These are phyloP conservation scores for Sipha maydis DNA, from an alignment of 2,888 invertebrate genomes.

Conservation along the genomic window DNA sequence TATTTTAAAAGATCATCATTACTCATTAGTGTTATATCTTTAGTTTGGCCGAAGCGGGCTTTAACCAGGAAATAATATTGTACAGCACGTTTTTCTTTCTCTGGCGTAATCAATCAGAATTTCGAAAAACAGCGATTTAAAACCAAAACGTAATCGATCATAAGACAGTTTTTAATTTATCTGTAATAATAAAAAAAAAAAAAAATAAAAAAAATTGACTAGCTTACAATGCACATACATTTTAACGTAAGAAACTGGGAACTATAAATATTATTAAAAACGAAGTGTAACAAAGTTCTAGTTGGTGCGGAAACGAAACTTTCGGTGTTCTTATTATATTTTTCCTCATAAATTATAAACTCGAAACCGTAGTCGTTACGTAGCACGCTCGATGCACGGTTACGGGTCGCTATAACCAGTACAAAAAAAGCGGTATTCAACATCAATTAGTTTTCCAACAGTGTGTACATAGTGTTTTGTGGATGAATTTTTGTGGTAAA, in stretches of 20 bases:
- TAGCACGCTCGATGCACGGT: not conserved
- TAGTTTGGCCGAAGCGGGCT: too few species aligned
- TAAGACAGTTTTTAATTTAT: too few species aligned
- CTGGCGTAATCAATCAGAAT: conserved; percentile 37
- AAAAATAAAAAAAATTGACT: too few species aligned
- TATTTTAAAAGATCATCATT: too few species aligned
- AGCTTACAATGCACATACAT: not conserved
- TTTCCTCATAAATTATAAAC: not conserved
- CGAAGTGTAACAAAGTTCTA: not conserved
- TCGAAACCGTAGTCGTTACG: not conserved
- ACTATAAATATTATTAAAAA: not conserved
- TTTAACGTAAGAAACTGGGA: not conserved
- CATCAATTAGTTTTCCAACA: too few species aligned
- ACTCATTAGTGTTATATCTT: too few species aligned
- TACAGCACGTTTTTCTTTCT: not conserved
- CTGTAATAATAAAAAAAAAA: too few species aligned
- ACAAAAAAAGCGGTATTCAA: not conserved
- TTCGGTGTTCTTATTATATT: not conserved
- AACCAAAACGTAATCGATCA: not conserved
- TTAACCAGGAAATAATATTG: too few species aligned
- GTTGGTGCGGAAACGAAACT: not conserved
- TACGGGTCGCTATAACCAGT: not conserved
- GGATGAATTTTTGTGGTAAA: not conserved
- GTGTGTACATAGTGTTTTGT: too few species aligned
- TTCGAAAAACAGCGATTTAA: not conserved